Conservation (phyloP, 1,140 invertebrate genomes). For the Camponotus pennsylvanicus region DNA sequence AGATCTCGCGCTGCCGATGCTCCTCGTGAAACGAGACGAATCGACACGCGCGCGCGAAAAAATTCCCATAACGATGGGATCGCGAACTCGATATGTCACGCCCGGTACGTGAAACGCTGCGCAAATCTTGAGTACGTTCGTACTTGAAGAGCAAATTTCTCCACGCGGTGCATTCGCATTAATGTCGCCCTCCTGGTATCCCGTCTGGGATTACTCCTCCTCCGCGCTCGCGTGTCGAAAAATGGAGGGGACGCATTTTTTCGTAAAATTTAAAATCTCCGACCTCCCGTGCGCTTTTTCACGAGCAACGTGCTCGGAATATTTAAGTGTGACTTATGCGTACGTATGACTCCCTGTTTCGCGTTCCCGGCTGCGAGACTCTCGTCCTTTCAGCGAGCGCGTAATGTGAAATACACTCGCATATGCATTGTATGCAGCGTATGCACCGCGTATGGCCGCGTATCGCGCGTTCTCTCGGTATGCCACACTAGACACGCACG, state of each 20-base stretch:
- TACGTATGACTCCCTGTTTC: constrained; percentile 52
- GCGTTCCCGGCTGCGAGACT: not conserved
- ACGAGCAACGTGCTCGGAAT: constrained; percentile 54
- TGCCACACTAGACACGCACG: constrained; percentile 50
- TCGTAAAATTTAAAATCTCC: constrained; percentile 62
- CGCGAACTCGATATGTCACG: not conserved
- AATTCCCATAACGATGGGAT: not conserved
- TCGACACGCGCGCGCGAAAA: not conserved
- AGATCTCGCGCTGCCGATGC: constrained; percentile 18
- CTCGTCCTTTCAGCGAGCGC: constrained; percentile 21
- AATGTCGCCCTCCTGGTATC: not conserved
- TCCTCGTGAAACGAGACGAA: not conserved
- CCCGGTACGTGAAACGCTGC: not conserved
- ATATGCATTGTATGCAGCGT: constrained; percentile 4
- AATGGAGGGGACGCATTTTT: constrained; percentile 34
- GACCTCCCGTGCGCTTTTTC: constrained; percentile 55
- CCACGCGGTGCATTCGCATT: not conserved
- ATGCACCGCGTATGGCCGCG: constrained; percentile 6
- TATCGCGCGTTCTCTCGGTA: constrained; percentile 37
- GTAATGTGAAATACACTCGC: constrained; percentile 39
- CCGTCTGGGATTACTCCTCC: not conserved
- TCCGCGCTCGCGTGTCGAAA: constrained; percentile 6
- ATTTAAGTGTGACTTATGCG: constrained; percentile 61
- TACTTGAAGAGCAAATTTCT: not conserved
- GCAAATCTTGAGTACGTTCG: not conserved